These are phyloP conservation scores for Apogon talboti DNA, from an alignment of 2,797 vertebrate species.

Conservation along the genomic window DNA sequence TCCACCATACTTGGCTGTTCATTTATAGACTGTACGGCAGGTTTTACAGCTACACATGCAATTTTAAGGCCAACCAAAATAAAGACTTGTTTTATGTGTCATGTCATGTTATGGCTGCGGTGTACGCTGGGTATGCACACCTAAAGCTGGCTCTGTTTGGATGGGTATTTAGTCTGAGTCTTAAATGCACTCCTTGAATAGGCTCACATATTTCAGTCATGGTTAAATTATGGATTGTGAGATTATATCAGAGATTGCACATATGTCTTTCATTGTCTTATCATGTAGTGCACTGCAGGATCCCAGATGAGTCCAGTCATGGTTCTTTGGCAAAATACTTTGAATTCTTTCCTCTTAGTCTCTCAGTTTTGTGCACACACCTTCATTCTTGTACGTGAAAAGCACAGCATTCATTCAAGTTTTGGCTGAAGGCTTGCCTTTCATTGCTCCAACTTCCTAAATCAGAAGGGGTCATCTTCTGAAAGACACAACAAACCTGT, in stretches of 20 bases:
- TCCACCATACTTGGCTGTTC: conserved; percentile 24
- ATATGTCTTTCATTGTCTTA: conserved; percentile 10
- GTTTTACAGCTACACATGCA: conserved; percentile 13
- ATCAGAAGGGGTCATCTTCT: conserved; percentile 21
- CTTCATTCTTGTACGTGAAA: conserved; percentile 6
- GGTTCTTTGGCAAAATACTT: conserved; percentile 24
- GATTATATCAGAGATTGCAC: conserved; percentile 7
- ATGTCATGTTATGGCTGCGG: background rate
- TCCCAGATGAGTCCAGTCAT: conserved; percentile 29
- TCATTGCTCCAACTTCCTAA: conserved; percentile 21
- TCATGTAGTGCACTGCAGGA: conserved; percentile 12
- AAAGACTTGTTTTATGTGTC: background rate
- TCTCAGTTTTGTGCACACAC: conserved; percentile 4
- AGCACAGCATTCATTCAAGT: conserved; percentile 5
- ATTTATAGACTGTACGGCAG: conserved; percentile 21
- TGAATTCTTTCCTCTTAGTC: conserved; percentile 23
- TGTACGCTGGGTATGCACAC: background rate
- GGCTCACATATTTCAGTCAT: background rate
- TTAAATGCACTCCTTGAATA: conserved; percentile 5
- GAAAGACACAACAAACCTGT: conserved; percentile 12
- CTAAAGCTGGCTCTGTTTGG: background rate
- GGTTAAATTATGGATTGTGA: conserved; percentile 8
- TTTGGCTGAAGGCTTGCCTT: conserved; percentile 11
- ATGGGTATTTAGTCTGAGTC: conserved; percentile 8
- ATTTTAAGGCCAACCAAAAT: background rate